A percentile compares a stretch with the other conserved stretches of the same genome.
Conservation (phyloP, 2,888 invertebrate species). For the Athetis lepigone region DNA sequence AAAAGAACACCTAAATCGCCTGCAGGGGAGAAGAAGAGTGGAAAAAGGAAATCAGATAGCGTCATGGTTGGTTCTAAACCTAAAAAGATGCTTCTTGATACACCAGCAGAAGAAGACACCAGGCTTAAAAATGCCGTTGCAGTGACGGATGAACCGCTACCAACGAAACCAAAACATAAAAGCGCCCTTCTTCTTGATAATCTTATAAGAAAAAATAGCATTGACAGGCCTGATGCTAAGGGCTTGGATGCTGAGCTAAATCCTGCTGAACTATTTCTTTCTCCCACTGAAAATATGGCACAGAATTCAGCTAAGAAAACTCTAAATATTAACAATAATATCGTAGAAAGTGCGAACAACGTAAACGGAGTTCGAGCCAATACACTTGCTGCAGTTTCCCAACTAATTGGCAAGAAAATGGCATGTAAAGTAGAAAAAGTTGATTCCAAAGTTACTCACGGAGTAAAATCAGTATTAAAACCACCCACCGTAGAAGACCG, state of each 20-base stretch:
- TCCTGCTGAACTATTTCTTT: slow-evolving; percentile 86
- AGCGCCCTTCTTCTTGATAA: slow-evolving; percentile 89
- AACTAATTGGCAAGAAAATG: slow-evolving; percentile 85
- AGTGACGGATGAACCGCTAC: slow-evolving; percentile 69
- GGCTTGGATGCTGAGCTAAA: slow-evolving; percentile 82
- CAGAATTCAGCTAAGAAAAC: slow-evolving; percentile 84
- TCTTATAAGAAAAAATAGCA: slow-evolving; percentile 90
- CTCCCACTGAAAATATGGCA: slow-evolving; percentile 79
- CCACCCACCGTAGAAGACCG: slow-evolving; percentile 76
- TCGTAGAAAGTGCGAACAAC: slow-evolving; percentile 80
- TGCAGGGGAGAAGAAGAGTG: slow-evolving; percentile 81
- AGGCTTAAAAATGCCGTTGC: slow-evolving; percentile 72
- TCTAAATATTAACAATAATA: slow-evolving; percentile 87
- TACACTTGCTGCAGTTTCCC: slow-evolving; percentile 83
- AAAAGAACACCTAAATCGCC: slow-evolving; percentile 78
- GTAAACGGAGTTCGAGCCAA: slow-evolving; percentile 80
- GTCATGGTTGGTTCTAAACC: slow-evolving; percentile 69
- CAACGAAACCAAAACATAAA: slow-evolving; percentile 84
- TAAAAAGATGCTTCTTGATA: slow-evolving; percentile 78
- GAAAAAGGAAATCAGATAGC: slow-evolving; percentile 85
- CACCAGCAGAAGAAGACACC: slow-evolving; percentile 77
- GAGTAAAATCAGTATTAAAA: slow-evolving; percentile 85
- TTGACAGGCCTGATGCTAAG: slow-evolving; percentile 87
- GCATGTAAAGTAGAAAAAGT: slow-evolving; percentile 83
- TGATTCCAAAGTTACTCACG: slow-evolving; percentile 83